A percentile compares a stretch with the other conserved stretches of the same genome.
These are phyloP conservation scores for Seriola aureovittata DNA, from an alignment of 2,113 vertebrate genomes.

Conservation along the genomic window DNA sequence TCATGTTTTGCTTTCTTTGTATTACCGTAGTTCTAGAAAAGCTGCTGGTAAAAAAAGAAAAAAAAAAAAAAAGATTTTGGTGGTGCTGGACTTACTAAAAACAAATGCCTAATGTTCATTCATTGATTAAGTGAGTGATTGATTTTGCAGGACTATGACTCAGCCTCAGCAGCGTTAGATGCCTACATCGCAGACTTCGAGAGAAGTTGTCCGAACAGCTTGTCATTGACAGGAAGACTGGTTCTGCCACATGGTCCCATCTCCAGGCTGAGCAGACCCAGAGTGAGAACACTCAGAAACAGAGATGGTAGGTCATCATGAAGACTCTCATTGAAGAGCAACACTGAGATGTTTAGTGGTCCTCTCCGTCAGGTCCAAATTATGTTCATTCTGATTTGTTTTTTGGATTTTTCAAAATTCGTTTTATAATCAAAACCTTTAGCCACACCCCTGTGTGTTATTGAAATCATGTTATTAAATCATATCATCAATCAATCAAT, in stretches of 20 bases:
- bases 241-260: conserved; percentile 24
- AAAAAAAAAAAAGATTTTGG: no score
- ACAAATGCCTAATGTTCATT: neutral
- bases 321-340: neutral
- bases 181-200: conserved; percentile 93
- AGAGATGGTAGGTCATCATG: conserved; percentile 76
- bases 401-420: no score
- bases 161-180: conserved; percentile 90
- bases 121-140: neutral
- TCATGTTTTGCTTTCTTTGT: no score
- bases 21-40: no score
- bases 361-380: neutral
- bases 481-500: neutral
- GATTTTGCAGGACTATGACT: conserved; percentile 80
- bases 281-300: conserved; percentile 63
- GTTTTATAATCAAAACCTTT: no score
- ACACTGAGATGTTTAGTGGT: neutral
- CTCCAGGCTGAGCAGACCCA: conserved; percentile 5
- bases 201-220: conserved; percentile 58
- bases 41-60: no score
- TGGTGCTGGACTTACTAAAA: neutral
- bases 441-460: no score
- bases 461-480: neutral
- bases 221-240: conserved; percentile 68
- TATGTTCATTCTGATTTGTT: neutral